Base-by-base conservation (phyloP, 2,888 invertebrate genomes). In the Myathropa florea region DNA sequence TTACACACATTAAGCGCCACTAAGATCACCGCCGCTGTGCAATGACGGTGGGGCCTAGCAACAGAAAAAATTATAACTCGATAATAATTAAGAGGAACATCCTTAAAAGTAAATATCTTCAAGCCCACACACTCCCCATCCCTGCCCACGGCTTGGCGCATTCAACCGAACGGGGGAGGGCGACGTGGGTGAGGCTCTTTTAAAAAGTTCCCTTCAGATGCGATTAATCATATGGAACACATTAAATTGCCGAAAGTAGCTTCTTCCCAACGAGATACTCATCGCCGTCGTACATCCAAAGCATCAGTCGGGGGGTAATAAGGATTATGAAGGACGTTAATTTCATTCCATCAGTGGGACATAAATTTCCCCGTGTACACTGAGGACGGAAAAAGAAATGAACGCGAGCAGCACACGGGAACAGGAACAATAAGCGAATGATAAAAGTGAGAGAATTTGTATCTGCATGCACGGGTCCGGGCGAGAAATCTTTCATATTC, bases 21-120 rank as follows among this genome's bases (percentile, higher is more conserved):
- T 55, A 61, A 65, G 67, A 24, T 33, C 33, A 53, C 63, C 59
- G 18, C 46, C 18, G 18, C 18, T 0, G 18, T 28, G n/a, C 53
- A 63, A 59, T 24, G 33, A 46, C 3, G 46, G 9, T 24, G 28
- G 23, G 63, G n/a, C 6, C 14, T 24, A 12, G 23, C 23, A 26
- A 65, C 28, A 59, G 64, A 46, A 64, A 53, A 59, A 26, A 64
- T n/a, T 24, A 61, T 67, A 80, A 80, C 67, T 80, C 80, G 67
- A 80, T 73, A 73, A 80, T 80, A 80, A 80, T 80, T 80, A 80
- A 73, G 80, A 80, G 72, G 73, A 80, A 67, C 80, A 80, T 73
- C 72, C 67, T 80, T 80, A 63, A 67, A 73, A 80, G 72, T 60
- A 67, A 67, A 80, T 28, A 59, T 61, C 24, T 55, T 6, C 33